phyloP scores from a whole-genome alignment of 2,797 vertebrate genomes.

The Pangasius macronema region DNA sequence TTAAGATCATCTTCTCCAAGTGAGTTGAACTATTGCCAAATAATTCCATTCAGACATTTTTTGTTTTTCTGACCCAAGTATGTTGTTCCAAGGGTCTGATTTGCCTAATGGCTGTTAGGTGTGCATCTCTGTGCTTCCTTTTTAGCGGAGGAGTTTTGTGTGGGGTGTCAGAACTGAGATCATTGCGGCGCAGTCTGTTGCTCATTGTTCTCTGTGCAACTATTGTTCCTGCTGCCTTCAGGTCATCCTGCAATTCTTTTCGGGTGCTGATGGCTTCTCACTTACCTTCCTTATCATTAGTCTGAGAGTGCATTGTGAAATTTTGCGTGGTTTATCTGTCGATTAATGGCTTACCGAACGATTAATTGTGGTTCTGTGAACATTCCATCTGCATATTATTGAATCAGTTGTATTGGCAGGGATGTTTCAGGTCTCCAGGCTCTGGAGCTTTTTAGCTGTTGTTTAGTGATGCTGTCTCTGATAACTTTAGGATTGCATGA shows the following conservation, averaged over 20 bases:
- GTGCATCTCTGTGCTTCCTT: neutral
- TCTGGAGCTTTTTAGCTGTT: neutral
- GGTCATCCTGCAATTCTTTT: neutral
- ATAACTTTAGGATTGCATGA: neutral
- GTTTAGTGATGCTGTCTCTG: neutral
- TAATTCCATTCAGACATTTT: neutral
- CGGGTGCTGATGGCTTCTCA: neutral
- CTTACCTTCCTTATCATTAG: neutral
- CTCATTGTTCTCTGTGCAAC: neutral
- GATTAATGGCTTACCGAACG: too few relatives aligned
- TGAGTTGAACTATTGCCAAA: neutral
- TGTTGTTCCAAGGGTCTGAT: neutral
- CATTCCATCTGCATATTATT: neutral
- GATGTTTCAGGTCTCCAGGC: neutral
- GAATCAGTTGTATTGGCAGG: neutral
- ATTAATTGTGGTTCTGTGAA: neutral
- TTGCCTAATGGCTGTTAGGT: neutral
- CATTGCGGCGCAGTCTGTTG: neutral
- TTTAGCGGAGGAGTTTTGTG: neutral
- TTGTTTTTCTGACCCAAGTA: neutral
- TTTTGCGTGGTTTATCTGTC: neutral
- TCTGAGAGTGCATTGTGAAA: neutral
- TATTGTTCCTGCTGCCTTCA: neutral
- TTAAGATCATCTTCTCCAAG: neutral
- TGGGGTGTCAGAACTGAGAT: neutral